phyloP scores from a whole-genome alignment of 2,797 vertebrate species.

The Lepilemur ruficaudatus region DNA sequence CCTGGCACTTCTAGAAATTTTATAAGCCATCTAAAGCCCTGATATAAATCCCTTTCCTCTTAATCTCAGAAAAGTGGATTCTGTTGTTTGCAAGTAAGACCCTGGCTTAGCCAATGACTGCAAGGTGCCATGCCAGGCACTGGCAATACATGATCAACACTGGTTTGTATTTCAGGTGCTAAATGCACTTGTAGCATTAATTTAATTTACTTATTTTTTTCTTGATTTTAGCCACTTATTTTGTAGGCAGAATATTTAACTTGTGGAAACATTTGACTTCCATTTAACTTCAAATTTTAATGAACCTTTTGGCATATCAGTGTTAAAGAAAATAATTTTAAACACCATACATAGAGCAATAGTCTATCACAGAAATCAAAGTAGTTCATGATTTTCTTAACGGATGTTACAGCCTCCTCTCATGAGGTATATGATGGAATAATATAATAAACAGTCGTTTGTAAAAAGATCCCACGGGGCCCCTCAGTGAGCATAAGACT shows the following conservation, averaged over 20 bases:
- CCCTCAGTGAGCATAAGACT: constrained; percentile 7
- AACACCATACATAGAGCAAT: background rate
- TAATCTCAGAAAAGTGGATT: background rate
- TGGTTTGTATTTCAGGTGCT: background rate
- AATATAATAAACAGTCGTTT: constrained; percentile 73
- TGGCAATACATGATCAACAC: background rate
- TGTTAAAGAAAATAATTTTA: background rate
- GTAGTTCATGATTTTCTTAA: constrained; percentile 54
- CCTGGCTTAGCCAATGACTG: background rate
- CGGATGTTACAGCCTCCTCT: constrained; percentile 61
- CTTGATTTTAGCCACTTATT: constrained; percentile 35
- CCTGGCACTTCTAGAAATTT: background rate
- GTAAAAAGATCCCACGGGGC: constrained; percentile 64
- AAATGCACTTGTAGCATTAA: background rate
- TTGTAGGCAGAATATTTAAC: constrained; percentile 20
- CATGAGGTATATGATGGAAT: constrained; percentile 75
- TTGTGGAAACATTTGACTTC: background rate
- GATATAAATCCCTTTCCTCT: background rate
- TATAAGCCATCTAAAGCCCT: background rate
- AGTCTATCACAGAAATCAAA: background rate
- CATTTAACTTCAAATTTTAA: constrained; percentile 7
- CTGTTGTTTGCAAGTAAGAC: background rate
- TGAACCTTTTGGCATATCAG: background rate
- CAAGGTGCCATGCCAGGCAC: too few relatives aligned
- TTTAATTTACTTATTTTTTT: background rate